phyloP scores from a whole-genome alignment of 2,113 vertebrate species.

The Numenius arquata region DNA sequence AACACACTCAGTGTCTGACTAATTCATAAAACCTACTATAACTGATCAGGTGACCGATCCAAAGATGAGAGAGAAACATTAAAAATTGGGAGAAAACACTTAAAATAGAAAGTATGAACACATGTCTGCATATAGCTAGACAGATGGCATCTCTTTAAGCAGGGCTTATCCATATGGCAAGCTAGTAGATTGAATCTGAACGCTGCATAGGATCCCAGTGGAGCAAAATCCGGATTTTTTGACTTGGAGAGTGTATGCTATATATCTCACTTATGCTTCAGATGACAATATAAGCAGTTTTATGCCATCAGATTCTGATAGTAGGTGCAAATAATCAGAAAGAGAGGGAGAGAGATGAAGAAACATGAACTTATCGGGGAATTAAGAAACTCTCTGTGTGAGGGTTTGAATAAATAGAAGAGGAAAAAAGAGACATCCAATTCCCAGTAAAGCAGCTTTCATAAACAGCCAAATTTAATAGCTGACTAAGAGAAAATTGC shows the following conservation, averaged over 20 bases:
- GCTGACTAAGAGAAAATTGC: neutral
- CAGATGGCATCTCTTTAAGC: slow-evolving; percentile 38
- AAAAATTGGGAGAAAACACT: slow-evolving; percentile 2
- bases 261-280: neutral
- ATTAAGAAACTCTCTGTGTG: neutral
- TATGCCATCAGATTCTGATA: neutral
- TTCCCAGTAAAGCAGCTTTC: neutral
- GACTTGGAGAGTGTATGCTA: neutral
- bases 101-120: slow-evolving; percentile 45
- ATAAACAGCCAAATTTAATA: neutral
- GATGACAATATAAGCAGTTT: neutral
- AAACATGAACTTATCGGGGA: neutral
- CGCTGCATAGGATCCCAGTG: neutral
- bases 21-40: slow-evolving; percentile 54
- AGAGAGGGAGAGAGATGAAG: neutral
- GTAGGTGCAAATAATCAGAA: neutral
- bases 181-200: neutral
- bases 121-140: slow-evolving; percentile 15
- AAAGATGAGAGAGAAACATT: neutral
- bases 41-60: slow-evolving; percentile 29
- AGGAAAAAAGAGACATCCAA: neutral
- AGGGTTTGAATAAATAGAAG: neutral
- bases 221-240: neutral
- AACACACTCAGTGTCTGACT: neutral
- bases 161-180: slow-evolving; percentile 26